Conservation (phyloP, 2,113 vertebrate genomes). For the Microcebus griseorufus region DNA sequence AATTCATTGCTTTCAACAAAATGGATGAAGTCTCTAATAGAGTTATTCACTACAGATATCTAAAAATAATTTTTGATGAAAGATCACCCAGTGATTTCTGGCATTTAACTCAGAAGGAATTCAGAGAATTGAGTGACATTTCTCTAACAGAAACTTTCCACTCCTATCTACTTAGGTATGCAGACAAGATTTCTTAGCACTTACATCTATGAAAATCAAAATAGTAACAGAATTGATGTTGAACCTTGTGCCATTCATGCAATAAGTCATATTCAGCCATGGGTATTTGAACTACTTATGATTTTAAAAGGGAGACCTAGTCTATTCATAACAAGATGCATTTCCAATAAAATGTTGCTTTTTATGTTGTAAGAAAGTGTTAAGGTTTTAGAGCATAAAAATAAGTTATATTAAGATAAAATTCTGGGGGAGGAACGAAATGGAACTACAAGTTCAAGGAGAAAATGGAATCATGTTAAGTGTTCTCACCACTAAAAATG, state of each 20-base stretch:
- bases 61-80: conserved; percentile 45
- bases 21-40: neutral
- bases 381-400: conserved; percentile 3
- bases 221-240: neutral
- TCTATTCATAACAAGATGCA: neutral
- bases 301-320: neutral
- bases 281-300: neutral
- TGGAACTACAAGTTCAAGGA: neutral
- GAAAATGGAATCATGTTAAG: neutral
- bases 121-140: neutral
- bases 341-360: neutral
- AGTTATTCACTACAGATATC: conserved; percentile 8
- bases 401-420: neutral
- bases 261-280: neutral
- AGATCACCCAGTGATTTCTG: conserved; percentile 37
- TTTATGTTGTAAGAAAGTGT: neutral
- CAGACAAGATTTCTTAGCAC: conserved; percentile 19
- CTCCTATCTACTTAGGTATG: neutral
- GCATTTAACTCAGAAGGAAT: conserved; percentile 41
- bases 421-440: neutral
- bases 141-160: neutral
- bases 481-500: neutral
- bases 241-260: neutral
- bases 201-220: conserved; percentile 18
- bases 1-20: conserved; percentile 42